Conservation (phyloP, 2,797 vertebrate species). For the Todus mexicanus region DNA sequence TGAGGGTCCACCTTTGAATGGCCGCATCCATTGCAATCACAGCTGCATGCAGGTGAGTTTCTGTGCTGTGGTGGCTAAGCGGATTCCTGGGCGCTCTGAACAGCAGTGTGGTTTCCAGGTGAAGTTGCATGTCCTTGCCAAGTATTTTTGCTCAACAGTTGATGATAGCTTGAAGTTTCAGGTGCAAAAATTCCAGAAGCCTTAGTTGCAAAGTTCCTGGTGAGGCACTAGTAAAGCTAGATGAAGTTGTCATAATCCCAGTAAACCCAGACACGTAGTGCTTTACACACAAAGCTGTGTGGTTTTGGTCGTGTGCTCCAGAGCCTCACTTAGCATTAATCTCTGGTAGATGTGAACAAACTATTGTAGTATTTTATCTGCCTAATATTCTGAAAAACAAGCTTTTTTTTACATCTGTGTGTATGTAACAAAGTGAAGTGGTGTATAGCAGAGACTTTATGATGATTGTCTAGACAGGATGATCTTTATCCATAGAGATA, state of each 20-base stretch:
- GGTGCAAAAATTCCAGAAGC: neutral
- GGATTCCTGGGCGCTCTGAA: neutral
- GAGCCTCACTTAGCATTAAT: neutral
- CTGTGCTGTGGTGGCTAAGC: neutral
- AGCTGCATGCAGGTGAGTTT: neutral
- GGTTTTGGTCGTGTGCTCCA: neutral
- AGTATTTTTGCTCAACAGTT: neutral
- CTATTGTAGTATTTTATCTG: neutral
- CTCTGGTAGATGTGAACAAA: neutral
- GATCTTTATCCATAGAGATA: neutral
- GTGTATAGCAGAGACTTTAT: neutral
- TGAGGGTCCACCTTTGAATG: neutral
- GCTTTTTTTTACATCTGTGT: neutral
- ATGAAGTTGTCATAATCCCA: neutral
- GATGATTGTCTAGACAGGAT: neutral
- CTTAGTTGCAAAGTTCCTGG: neutral
- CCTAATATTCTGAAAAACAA: neutral
- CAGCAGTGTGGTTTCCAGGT: neutral
- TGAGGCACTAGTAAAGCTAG: neutral
- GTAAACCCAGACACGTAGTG: neutral
- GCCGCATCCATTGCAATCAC: neutral
- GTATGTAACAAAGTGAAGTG: neutral
- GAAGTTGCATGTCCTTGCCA: neutral
- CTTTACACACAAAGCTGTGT: neutral
- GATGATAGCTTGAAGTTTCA: neutral